Conservation (phyloP, 2,797 vertebrate species). For the Cichlasoma orientale region DNA sequence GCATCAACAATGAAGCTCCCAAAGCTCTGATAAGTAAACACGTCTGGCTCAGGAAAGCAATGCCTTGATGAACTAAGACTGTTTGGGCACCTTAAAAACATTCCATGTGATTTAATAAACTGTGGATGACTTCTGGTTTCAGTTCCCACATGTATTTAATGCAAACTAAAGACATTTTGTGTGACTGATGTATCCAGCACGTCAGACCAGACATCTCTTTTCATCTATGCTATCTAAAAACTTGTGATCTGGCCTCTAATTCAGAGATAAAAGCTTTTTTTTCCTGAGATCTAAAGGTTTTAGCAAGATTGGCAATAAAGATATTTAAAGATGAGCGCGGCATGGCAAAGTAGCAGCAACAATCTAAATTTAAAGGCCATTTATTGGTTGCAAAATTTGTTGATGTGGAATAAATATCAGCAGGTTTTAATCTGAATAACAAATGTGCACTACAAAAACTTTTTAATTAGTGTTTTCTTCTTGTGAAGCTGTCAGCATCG, state of each 20-base stretch:
- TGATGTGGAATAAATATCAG: slow-evolving; percentile 1
- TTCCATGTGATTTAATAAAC: slow-evolving; percentile 34
- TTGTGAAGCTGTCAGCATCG: slow-evolving; percentile 5
- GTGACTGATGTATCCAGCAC: background rate
- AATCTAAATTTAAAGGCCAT: background rate
- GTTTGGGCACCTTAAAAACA: slow-evolving; percentile 37
- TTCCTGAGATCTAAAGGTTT: background rate
- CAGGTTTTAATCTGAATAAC: background rate
- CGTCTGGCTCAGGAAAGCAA: background rate
- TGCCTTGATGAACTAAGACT: slow-evolving; percentile 25
- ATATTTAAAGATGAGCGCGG: background rate
- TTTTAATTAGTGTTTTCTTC: slow-evolving; percentile 4
- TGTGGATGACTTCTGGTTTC: slow-evolving; percentile 1
- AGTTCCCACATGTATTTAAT: slow-evolving; percentile 23
- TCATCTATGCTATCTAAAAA: background rate
- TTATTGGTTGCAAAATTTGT: background rate
- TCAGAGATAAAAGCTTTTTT: background rate
- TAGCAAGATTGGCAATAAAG: background rate
- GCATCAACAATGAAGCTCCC: slow-evolving; percentile 28
- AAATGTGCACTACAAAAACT: slow-evolving; percentile 9
- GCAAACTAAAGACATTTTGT: background rate
- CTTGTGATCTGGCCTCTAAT: background rate
- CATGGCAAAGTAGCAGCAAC: background rate
- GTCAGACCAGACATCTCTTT: slow-evolving; percentile 1
- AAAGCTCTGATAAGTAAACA: slow-evolving; percentile 28